Conservation (phyloP, 2,797 vertebrate species). For the Peromyscus aztecus region DNA sequence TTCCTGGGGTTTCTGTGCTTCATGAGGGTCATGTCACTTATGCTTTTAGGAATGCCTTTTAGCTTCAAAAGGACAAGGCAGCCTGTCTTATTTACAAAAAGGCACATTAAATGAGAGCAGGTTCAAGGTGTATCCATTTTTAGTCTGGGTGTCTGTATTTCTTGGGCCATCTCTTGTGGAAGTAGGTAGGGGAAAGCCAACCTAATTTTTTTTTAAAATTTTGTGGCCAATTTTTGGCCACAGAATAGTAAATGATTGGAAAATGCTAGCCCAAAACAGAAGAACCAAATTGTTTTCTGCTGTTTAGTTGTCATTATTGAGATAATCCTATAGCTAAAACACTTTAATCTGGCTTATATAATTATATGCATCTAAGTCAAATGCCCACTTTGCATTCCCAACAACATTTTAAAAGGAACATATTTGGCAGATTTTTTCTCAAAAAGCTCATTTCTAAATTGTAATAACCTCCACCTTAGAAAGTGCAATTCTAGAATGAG, state of each 20-base stretch:
- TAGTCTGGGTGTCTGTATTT: background rate
- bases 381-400: slow-evolving; percentile 10
- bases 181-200: background rate
- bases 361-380: slow-evolving; percentile 43
- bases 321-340: slow-evolving; percentile 26
- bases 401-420: slow-evolving; percentile 41
- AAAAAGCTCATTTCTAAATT: slow-evolving; percentile 64
- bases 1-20: background rate
- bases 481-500: background rate
- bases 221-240: slow-evolving; percentile 1
- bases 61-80: background rate
- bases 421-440: slow-evolving; percentile 32
- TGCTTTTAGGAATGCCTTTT: slow-evolving; percentile 51
- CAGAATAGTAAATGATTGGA: background rate
- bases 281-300: slow-evolving; percentile 4
- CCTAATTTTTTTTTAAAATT: slow-evolving; percentile 23
- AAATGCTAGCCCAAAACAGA: background rate
- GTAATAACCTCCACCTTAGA: slow-evolving; percentile 34
- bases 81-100: slow-evolving; percentile 49
- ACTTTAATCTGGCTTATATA: slow-evolving; percentile 60
- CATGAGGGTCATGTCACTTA: background rate
- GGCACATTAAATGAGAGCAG: slow-evolving; percentile 45
- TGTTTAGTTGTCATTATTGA: slow-evolving; percentile 49
- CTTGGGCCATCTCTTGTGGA: background rate
- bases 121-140: background rate